Conservation (phyloP, 2,888 invertebrate species). For the Tipula lateralis region DNA sequence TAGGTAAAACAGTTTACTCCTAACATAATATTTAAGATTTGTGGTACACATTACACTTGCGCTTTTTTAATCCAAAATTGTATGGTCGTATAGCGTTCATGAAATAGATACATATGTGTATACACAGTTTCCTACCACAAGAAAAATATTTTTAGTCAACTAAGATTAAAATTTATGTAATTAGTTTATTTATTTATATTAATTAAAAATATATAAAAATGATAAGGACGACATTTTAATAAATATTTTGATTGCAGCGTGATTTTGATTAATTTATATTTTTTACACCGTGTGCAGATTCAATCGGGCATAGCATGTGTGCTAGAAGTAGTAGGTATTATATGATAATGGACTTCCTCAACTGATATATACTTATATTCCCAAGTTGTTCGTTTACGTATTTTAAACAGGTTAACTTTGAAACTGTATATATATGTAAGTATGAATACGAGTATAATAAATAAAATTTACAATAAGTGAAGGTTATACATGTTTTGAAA, state of each 20-base stretch:
- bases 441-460: neutral
- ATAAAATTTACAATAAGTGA: neutral
- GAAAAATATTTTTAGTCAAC: neutral
- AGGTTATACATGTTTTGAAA: neutral
- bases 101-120: neutral
- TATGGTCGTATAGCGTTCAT: neutral
- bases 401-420: neutral
- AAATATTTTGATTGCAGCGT: neutral
- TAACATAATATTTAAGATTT: too few relatives aligned
- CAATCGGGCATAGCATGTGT: neutral
- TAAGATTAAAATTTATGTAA: conserved; percentile 1
- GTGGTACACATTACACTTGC: neutral
- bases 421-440: neutral
- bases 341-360: neutral
- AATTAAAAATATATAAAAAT: neutral
- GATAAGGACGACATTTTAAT: neutral
- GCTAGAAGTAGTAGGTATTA: neutral
- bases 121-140: neutral
- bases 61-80: neutral
- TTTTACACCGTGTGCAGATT: neutral
- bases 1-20: too few relatives aligned
- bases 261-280: neutral
- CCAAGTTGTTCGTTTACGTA: neutral
- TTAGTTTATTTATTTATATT: neutral
- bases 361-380: neutral